Base-by-base conservation (phyloP, 2,888 invertebrate species). In the Cyclophora albipunctata region DNA sequence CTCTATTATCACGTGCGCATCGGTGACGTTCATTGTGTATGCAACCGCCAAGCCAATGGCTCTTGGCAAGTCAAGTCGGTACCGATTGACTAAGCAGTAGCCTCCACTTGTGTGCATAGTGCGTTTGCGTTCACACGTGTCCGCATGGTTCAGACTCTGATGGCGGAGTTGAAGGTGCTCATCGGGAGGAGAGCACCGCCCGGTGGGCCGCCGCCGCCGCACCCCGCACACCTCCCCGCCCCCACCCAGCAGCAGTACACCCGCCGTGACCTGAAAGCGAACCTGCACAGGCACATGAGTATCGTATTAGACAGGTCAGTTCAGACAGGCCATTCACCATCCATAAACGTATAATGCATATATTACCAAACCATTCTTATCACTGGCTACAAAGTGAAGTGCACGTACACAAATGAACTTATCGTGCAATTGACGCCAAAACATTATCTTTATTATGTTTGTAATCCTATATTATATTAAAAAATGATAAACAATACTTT, bases 251-350 rank as follows among this genome's bases (percentile, higher is more conserved):
- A 80, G 53, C 82, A 80, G 51, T 89, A 89, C 71, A 73, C 87
- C 45, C 73, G 89, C 42, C 73, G 81, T 58, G 90, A 90, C 63
- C 82, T 89, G 54, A 89, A 87, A 70, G 83, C 84, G 51, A 90
- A 90, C 66, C 81, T 90, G 42, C 84, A 90, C 66, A 81, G 82
- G 61, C 89, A 90, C 68, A 90, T 90, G 88, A 87, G 82, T 75
- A 89, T 87, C 59, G 90, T 90, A 59, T 73, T 89, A 59, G 88
- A 88, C 87, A 88, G 88, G 88, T 88, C 75, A 85, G 84, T 80
- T 57, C 52, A 52, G 56, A 54, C 34, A 33, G 5, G 7, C 4
- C n/a, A 51, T 51, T 51, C 53, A 47, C 47, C 34, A 7, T 7
- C 41, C 48, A 47, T 45, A 46, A 42, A 6, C 42, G 20, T n/a